Evolutionary conservation across 2,113 vertebrate species (phyloP).

Genomic region (Vombatus ursinus): DNA sequence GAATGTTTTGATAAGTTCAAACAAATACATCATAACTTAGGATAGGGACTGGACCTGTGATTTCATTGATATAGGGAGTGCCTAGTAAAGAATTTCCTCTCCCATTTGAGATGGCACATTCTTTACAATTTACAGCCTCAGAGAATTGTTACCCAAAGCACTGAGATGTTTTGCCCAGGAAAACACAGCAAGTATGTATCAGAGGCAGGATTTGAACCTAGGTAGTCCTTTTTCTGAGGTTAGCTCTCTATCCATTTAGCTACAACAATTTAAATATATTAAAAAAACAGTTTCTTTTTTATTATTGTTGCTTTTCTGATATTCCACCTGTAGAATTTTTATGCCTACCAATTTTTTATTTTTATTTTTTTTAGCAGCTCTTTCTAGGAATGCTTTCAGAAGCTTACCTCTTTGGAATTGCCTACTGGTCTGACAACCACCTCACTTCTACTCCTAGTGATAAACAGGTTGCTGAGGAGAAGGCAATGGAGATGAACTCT

Average conservation of each 20-base stretch:
- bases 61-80: background rate
- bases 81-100: background rate
- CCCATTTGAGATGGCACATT: background rate
- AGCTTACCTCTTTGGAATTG: constrained; percentile 89
- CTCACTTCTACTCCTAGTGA: constrained; percentile 61
- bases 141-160: background rate
- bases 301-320: background rate
- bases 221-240: background rate
- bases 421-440: constrained; percentile 80
- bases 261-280: background rate
- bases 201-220: background rate
- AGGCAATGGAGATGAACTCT: constrained; percentile 76
- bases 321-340: background rate
- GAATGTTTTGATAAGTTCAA: background rate
- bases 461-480: constrained; percentile 66
- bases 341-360: background rate
- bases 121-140: background rate
- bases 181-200: background rate
- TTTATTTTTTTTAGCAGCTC: constrained; percentile 39
- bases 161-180: background rate
- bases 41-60: background rate
- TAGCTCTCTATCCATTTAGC: background rate
- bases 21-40: background rate
- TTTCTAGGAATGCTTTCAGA: constrained; percentile 93
- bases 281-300: background rate